phyloP scores from a whole-genome alignment of 2,888 invertebrate species.

The Hylaea fasciaria region DNA sequence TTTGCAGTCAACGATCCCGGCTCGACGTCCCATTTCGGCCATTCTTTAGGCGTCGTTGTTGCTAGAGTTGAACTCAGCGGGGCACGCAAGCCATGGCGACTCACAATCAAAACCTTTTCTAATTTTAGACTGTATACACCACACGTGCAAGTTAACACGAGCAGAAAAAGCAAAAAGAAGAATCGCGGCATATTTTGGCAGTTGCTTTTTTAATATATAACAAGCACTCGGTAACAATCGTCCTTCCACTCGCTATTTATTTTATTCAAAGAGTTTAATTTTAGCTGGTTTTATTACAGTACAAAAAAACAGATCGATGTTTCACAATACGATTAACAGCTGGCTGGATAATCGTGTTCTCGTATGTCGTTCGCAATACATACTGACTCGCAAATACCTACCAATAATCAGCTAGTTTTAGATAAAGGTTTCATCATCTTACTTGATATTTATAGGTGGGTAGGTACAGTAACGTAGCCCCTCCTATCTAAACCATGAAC shows the following conservation, averaged over 20 bases:
- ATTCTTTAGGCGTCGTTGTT: constrained; percentile 53
- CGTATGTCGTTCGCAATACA: no score
- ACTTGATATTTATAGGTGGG: no score
- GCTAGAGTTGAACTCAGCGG: constrained; percentile 58
- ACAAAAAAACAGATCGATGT: not conserved
- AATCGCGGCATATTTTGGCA: constrained; percentile 25
- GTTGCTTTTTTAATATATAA: not conserved
- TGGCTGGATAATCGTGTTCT: not conserved
- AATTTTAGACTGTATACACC: constrained; percentile 20
- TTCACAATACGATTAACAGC: no score
- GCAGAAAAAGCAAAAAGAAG: constrained; percentile 2
- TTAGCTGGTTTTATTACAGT: no score
- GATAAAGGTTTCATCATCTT: not conserved
- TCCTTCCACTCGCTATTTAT: not conserved
- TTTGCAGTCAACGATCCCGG: constrained; percentile 63
- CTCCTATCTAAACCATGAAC: no score
- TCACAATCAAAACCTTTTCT: constrained; percentile 63
- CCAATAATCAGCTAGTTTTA: not conserved
- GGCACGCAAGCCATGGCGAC: constrained; percentile 68
- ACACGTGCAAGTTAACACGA: not conserved
- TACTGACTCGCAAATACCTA: not conserved
- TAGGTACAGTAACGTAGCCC: no score
- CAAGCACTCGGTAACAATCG: not conserved
- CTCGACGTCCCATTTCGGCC: constrained; percentile 59
- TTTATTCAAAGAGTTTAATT: not conserved